Base-by-base conservation (phyloP, 2,888 invertebrate genomes). In the Sympetrum striolatum region DNA sequence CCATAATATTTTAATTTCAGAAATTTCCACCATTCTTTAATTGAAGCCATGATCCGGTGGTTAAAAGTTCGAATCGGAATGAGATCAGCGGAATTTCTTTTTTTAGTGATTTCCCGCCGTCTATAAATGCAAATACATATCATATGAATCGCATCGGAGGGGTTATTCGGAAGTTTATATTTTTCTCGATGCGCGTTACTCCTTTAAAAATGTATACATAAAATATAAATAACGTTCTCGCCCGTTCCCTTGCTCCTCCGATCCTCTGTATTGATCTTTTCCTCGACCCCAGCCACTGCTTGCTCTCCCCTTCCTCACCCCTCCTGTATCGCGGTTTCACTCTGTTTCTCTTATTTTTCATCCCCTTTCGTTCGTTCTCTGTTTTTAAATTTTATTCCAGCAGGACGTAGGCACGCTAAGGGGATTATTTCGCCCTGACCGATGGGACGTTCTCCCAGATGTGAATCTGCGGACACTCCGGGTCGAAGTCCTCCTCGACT, bases 231-330 rank as follows among this genome's bases (percentile, higher is more conserved):
- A 37, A 60, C 35, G 25, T 60, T 86, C 37, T 86, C 86, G 58
- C 60, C 60, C 37, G n/a, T 35, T 82, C 82, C n/a, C 39, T 8
- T 44, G 15, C 80, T 0, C 80, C 35, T 44, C 81, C n/a, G n/a
- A 6, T 64, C 22, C 25, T 44, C 86, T 86, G 86, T 86, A 86
- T 86, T 86, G 86, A 86, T 86, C 86, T 86, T 86, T 86, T 86
- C 86, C 86, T 82, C 60, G 82, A 58, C 82, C 82, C 82, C 82
- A 82, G 86, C 86, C 86, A 86, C 86, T 86, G 86, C 86, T 86
- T 86, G 86, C 86, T 86, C 81, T 53, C 44, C 81, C 82, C 82
- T 2, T 53, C 53, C 82, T 2, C n/a, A 22, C 58, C 86, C 64
- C 60, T 37, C 86, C 64, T 82, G 82, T 82, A 82, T 82, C 86